Evolutionary conservation across 2,888 invertebrate species (phyloP).

Genomic region (Cantharis lateralis): DNA sequence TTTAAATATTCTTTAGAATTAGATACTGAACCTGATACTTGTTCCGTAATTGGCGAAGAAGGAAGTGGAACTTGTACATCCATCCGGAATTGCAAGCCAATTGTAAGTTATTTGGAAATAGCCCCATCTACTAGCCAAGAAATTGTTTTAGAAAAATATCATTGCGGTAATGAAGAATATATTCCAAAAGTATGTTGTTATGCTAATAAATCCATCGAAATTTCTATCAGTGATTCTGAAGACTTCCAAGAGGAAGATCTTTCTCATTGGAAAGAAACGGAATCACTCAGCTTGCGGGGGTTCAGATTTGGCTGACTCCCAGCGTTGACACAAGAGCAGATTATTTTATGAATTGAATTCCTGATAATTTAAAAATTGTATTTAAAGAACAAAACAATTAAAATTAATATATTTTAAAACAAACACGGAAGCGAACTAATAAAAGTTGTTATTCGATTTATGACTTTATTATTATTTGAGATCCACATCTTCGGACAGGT

Average conservation of each 20-base stretch:
- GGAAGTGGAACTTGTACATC: conserved; percentile 47
- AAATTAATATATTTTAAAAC: too few species aligned
- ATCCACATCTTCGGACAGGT: too few species aligned
- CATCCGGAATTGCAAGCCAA: conserved; percentile 42
- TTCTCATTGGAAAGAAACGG: conserved; percentile 61
- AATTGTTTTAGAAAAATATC: conserved; percentile 21
- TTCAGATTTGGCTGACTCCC: conserved; percentile 57
- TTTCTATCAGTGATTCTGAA: background rate
- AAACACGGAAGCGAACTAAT: too few species aligned
- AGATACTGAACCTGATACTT: conserved; percentile 33
- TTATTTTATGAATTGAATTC: conserved; percentile 67
- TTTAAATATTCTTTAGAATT: background rate
- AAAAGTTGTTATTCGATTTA: too few species aligned
- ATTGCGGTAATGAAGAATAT: conserved; percentile 53
- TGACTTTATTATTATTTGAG: too few species aligned
- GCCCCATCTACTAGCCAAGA: background rate
- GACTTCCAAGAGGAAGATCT: conserved; percentile 77
- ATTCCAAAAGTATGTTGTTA: conserved; percentile 58
- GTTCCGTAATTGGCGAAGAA: conserved; percentile 28
- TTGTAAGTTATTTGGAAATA: conserved; percentile 30
- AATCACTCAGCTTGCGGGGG: conserved; percentile 57
- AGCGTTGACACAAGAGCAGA: conserved; percentile 70
- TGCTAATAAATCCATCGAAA: conserved; percentile 41
- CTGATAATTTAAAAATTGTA: too few species aligned
- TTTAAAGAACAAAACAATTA: too few species aligned